Conservation (phyloP, 2,888 invertebrate genomes). For the Pachymerium ferrugineum region DNA sequence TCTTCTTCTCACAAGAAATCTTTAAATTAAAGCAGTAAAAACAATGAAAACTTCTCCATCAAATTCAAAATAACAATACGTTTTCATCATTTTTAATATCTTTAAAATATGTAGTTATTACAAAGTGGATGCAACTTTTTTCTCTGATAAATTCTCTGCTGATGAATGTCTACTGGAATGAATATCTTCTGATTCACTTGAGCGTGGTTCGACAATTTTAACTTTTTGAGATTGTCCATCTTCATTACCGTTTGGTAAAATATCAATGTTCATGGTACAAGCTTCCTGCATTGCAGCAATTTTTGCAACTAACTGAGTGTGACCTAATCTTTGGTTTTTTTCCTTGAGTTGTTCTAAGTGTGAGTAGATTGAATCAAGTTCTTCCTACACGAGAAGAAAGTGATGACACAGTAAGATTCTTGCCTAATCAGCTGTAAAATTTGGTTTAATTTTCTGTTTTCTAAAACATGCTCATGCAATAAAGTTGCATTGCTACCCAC, state of each 20-base stretch:
- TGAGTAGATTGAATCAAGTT: conserved; percentile 71
- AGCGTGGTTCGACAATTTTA: background rate
- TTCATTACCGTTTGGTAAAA: background rate
- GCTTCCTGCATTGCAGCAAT: conserved; percentile 78
- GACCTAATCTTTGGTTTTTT: conserved; percentile 66
- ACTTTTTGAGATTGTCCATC: background rate
- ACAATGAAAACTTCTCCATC: too few species aligned
- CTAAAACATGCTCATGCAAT: too few species aligned
- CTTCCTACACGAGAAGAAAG: conserved; percentile 57
- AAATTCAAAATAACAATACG: too few species aligned
- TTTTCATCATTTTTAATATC: too few species aligned
- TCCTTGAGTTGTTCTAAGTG: conserved; percentile 75
- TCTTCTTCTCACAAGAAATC: too few species aligned
- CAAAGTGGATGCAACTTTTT: background rate
- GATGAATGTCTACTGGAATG: conserved; percentile 7
- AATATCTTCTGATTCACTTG: background rate
- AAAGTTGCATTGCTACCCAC: too few species aligned
- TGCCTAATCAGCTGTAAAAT: background rate
- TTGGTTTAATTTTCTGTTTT: too few species aligned
- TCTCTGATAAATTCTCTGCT: background rate
- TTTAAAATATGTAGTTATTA: too few species aligned
- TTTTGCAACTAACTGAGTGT: conserved; percentile 65
- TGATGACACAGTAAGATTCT: background rate
- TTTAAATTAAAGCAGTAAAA: too few species aligned
- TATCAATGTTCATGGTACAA: conserved; percentile 48